Conservation (phyloP, 2,797 vertebrate genomes). For the Brachyalestes nurse region DNA sequence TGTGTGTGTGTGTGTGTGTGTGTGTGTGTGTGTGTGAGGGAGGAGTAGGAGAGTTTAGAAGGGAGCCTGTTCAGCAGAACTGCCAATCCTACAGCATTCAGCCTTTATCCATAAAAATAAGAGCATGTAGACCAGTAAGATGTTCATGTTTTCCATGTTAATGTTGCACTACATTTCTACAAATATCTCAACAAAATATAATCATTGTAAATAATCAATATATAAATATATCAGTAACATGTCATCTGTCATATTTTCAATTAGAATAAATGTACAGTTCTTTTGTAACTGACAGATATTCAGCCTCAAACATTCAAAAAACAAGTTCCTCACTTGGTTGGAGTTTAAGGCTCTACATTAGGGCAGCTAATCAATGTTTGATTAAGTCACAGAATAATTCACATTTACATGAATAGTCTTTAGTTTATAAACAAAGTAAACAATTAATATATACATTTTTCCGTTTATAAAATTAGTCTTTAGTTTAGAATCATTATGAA, state of each 20-base stretch:
- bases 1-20: conserved; percentile 1
- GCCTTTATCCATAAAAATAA: conserved; percentile 14
- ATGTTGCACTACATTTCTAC: too few relatives aligned
- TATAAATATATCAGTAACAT: too few relatives aligned
- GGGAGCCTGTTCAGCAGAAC: conserved; percentile 71
- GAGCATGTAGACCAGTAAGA: neutral
- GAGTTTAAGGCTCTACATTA: neutral
- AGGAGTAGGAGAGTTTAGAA: neutral
- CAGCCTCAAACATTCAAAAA: neutral
- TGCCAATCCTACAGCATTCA: conserved; percentile 62
- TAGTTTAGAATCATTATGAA: too few relatives aligned
- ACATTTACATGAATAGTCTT: too few relatives aligned
- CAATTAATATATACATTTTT: too few relatives aligned
- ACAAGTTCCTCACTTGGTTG: neutral
- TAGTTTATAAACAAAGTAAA: too few relatives aligned
- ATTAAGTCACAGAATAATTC: neutral
- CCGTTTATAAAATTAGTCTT: too few relatives aligned
- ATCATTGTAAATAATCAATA: too few relatives aligned
- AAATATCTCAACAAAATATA: too few relatives aligned
- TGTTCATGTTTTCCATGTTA: too few relatives aligned
- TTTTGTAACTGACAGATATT: neutral
- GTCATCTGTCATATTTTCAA: too few relatives aligned
- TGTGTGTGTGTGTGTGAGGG: too few relatives aligned
- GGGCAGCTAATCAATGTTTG: neutral
- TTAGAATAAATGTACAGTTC: neutral